Evolutionary conservation across 35 echinoderm and acorn worm genomes (phyloP), one percentile per base, ranked within the genome.

Genomic region (Holothuria glaberrima): DNA sequence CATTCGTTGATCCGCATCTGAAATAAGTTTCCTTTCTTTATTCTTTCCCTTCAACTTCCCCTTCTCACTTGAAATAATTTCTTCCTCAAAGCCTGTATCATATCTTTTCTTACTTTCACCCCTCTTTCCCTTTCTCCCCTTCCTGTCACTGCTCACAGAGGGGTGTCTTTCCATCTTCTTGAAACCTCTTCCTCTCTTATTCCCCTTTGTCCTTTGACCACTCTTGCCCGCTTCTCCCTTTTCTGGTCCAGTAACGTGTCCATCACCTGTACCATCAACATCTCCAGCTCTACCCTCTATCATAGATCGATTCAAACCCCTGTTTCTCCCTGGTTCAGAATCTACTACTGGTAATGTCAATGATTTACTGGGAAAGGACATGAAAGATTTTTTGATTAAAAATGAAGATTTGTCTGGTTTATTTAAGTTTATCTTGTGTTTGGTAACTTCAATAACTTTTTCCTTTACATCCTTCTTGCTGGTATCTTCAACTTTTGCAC

Each of bases 361-460:
- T 28, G 63, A 67, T 48, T 71, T 87, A 52, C 32, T 52, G 31
- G 85, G 85, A 54, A 87, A 87, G 0, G 85, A 45, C 66, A 87
- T 69, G 44, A 70, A 87, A 2, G 85, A 87, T 30, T 87, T 87
- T 22, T 87, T 87, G n/a, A 10, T 1, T 12, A 69, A 31, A 14
- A 84, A 84, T 30, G 80, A 48, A 13, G 21, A 21, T 30, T 31
- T 63, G 25, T 60, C 52, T 12, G 80, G 80, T 17, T 30, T 56
- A 33, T 84, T 61, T 21, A 84, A 26, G 59, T 84, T 84, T 22
- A 6, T 48, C 21, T 48, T 78, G 3, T 10, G 74, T 35, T 45
- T 45, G 22, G 29, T 84, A 7, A 38, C 31, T 84, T 62, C 61
- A 10, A 12, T 26, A 10, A 6, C 66, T 69, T 24, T 69, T 25